Base-by-base conservation (phyloP, 2,113 vertebrate species). In the Neolamprologus modestus region DNA sequence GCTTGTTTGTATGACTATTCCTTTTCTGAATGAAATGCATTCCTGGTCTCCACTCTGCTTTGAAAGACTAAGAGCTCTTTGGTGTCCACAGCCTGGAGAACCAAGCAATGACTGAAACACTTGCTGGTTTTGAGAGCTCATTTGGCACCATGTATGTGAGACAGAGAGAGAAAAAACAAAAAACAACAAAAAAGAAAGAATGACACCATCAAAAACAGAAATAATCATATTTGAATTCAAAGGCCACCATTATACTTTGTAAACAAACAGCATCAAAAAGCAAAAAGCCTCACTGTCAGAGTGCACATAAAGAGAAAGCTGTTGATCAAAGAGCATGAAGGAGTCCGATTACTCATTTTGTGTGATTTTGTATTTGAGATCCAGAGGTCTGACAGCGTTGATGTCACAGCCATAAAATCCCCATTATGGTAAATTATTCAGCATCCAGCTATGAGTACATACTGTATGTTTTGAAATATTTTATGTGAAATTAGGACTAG, bases 91-190 rank as follows among this genome's bases (percentile, higher is more conserved):
- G 66, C 82, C 78, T 80, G 78, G 53, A 40, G 76, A 90, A 86
- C 37, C 59, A 50, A 71, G 80, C 45, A 73, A 35, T 66, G 1
- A 66, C 88, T 92, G 88, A 89, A 85, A 87, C 81, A 90, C 84
- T 87, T 86, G 88, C 79, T 86, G 84, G 66, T 40, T 91, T 85
- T 80, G 35, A 86, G 90, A 85, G 84, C 86, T 92, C 84, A 89
- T 92, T 91, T 94, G 82, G 91, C 84, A 68, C 81, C 9, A 17
- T 68, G 40, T 61, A 81, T 37, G 28, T 5, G 71, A 17, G 40
- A 16, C 9, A 24, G 2, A 76, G 16, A 78, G 17, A 31, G 2
- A 50, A 11, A 17, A 45, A 11, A 17, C 61, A 66, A 66, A 37
- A 66, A 66, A 21, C 33, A 21, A 37, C 31, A 66, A 66, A 35